Percentiles rank a stretch among this genome's conserved stretches.
phyloP scores from a whole-genome alignment of 2,797 vertebrate species.

The Phylloscopus collybita region DNA sequence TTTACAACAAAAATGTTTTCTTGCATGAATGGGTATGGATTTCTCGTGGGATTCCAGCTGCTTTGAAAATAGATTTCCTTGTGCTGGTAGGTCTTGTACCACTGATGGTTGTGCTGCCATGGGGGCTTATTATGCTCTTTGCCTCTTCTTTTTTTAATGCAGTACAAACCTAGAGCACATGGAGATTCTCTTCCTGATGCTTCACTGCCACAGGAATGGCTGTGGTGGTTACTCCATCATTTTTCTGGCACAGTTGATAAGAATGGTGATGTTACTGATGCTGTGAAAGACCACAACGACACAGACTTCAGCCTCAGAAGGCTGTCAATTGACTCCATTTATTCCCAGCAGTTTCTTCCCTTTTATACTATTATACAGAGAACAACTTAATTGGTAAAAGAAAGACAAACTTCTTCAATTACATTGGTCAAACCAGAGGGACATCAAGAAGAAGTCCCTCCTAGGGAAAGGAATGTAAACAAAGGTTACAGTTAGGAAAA shows the following conservation, averaged over 20 bases:
- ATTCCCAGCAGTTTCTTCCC: too few relatives aligned
- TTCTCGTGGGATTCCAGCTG: neutral
- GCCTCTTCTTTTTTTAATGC: neutral
- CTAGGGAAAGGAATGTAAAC: too few relatives aligned
- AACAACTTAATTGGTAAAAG: too few relatives aligned
- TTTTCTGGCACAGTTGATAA: neutral
- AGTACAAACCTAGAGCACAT: neutral
- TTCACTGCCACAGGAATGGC: neutral
- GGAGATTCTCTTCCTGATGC: neutral
- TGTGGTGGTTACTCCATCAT: neutral
- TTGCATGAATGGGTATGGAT: neutral
- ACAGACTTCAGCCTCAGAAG: too few relatives aligned
- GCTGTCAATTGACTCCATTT: too few relatives aligned
- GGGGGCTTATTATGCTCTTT: neutral
- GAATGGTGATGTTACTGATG: neutral
- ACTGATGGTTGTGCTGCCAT: neutral
- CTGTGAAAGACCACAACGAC: too few relatives aligned
- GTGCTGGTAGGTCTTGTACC: neutral
- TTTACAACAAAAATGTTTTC: neutral
- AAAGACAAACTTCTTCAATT: too few relatives aligned
- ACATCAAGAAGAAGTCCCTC: too few relatives aligned
- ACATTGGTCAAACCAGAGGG: too few relatives aligned
- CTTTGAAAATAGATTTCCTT: conserved; percentile 19
- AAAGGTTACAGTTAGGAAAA: too few relatives aligned
- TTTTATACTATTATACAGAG: too few relatives aligned